Conservation (phyloP, 2,888 invertebrate genomes). For the Leucophenga montana region DNA sequence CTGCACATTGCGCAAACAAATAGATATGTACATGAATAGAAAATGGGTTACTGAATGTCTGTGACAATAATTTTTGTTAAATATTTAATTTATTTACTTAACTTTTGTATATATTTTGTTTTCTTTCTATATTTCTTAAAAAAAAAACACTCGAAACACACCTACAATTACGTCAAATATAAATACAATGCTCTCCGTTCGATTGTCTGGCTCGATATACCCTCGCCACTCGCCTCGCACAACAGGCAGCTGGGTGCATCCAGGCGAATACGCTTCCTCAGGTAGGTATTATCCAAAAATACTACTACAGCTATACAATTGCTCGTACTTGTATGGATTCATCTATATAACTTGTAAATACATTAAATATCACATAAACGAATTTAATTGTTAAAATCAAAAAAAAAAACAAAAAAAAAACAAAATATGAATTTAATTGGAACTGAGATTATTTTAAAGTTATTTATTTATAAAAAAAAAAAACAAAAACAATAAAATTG, state of each 20-base stretch:
- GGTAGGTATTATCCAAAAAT: slow-evolving; percentile 78
- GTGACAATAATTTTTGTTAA: not conserved
- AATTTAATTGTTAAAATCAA: slow-evolving; percentile 21
- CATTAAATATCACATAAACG: slow-evolving; percentile 63
- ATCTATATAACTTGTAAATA: slow-evolving; percentile 72
- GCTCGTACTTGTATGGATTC: slow-evolving; percentile 66
- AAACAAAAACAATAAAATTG: slow-evolving; percentile 3
- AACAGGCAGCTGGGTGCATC: slow-evolving; percentile 95
- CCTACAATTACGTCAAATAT: not conserved
- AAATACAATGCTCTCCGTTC: not conserved
- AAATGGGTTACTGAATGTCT: slow-evolving; percentile 15
- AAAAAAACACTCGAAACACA: slow-evolving; percentile 17
- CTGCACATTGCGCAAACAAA: not conserved
- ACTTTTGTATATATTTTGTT: slow-evolving; percentile 26
- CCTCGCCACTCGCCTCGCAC: slow-evolving; percentile 16
- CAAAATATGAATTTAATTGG: no score
- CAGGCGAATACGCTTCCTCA: slow-evolving; percentile 98
- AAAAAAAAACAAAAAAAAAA: slow-evolving; percentile 30
- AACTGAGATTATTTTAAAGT: slow-evolving; percentile 42
- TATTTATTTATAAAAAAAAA: slow-evolving; percentile 50
- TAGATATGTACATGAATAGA: no score
- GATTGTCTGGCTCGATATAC: not conserved
- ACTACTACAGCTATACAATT: slow-evolving; percentile 55
- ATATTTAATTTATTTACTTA: slow-evolving; percentile 22
- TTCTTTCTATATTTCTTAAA: slow-evolving; percentile 21